Conservation (phyloP, 2,888 invertebrate genomes). For the Hemicrepidius hirtus region DNA sequence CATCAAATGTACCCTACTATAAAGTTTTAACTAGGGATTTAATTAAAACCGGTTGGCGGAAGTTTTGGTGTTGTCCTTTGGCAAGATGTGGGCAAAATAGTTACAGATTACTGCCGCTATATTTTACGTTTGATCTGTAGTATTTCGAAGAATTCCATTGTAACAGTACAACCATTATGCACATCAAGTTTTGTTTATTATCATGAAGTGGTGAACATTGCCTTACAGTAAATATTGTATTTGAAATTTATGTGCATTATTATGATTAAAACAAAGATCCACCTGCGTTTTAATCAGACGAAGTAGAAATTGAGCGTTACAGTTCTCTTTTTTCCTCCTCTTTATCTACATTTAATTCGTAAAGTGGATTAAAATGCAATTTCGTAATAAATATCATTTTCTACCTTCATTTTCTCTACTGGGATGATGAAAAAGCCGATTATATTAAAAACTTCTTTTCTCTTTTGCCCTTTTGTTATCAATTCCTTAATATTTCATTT, state of each 20-base stretch:
- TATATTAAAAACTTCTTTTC: conserved; percentile 34
- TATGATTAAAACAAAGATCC: conserved; percentile 51
- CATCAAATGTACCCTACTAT: conserved; percentile 11
- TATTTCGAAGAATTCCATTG: conserved; percentile 12
- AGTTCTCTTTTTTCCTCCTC: conserved; percentile 14
- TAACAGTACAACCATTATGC: conserved; percentile 18
- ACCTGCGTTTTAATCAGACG: conserved; percentile 50
- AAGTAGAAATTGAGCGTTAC: conserved; percentile 36
- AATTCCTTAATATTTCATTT: conserved; percentile 16
- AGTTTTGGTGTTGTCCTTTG: conserved; percentile 23
- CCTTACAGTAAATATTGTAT: conserved; percentile 39
- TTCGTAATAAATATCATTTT: conserved; percentile 45
- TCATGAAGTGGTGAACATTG: conserved; percentile 10
- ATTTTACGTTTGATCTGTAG: conserved; percentile 24
- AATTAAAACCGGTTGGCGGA: conserved; percentile 23
- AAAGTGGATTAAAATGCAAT: conserved; percentile 48
- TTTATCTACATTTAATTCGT: conserved; percentile 37
- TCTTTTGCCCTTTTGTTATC: background rate
- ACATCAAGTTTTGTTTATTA: conserved; percentile 16
- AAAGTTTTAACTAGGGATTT: conserved; percentile 21
- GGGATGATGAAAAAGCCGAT: conserved; percentile 36
- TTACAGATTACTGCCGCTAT: conserved; percentile 21
- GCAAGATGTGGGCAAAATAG: conserved; percentile 19
- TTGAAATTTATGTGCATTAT: conserved; percentile 51
- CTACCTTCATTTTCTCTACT: conserved; percentile 40